phyloP scores from a whole-genome alignment of 2,797 vertebrate genomes.

The Pipistrellus pipistrellus region DNA sequence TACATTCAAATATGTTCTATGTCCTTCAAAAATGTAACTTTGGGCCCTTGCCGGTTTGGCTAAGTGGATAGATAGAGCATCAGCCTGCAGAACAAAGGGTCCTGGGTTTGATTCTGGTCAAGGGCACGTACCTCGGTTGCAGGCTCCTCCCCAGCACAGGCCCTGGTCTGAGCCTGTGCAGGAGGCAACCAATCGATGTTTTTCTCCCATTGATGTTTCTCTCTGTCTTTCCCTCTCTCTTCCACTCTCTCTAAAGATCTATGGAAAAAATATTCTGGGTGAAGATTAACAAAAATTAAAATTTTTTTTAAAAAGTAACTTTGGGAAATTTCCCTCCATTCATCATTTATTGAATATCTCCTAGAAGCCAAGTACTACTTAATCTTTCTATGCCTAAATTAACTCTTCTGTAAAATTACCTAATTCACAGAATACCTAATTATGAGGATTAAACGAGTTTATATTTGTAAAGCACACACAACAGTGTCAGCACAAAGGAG shows the following conservation, averaged over 20 bases:
- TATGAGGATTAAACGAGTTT: background rate
- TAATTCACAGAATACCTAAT: background rate
- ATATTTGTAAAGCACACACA: background rate
- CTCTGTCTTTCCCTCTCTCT: too few relatives aligned
- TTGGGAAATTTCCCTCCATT: background rate
- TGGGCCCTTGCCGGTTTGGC: background rate
- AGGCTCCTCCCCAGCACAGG: too few relatives aligned
- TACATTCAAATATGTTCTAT: background rate
- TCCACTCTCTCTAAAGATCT: too few relatives aligned
- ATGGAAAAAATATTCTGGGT: too few relatives aligned
- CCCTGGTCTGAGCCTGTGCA: too few relatives aligned
- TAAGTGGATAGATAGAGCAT: too few relatives aligned
- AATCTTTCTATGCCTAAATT: constrained; percentile 16
- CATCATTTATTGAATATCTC: background rate
- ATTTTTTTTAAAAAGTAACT: background rate
- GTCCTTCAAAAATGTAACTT: constrained; percentile 26
- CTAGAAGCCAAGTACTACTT: background rate
- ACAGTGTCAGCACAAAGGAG: background rate
- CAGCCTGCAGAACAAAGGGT: too few relatives aligned
- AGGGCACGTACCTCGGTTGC: too few relatives aligned
- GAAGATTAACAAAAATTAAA: too few relatives aligned
- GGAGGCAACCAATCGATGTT: too few relatives aligned
- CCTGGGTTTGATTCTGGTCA: too few relatives aligned
- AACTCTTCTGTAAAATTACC: background rate
- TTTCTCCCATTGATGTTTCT: too few relatives aligned